A percentile compares a stretch with the other conserved stretches of the same genome.
Conservation (phyloP, 92 coral and sea anemone genomes). For the Epizoanthus stellaris region DNA sequence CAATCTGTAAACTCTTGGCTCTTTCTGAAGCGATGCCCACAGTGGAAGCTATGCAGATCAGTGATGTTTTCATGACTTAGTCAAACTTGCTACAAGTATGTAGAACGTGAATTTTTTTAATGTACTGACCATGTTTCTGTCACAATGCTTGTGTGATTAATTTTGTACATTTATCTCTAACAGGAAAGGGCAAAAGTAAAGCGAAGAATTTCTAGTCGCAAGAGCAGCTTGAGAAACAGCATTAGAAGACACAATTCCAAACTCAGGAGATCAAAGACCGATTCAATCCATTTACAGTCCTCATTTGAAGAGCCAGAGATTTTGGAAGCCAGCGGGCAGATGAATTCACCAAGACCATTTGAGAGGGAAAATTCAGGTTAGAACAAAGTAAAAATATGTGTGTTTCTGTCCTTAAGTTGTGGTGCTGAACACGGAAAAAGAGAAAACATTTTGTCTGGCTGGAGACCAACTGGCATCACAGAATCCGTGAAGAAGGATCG, state of each 20-base stretch:
- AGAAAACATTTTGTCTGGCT: too few relatives aligned
- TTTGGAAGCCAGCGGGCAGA: constrained; percentile 79
- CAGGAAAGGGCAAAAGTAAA: constrained; percentile 73
- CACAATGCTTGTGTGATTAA: background rate
- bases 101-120: too few relatives aligned
- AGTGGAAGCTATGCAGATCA: background rate
- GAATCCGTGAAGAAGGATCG: too few relatives aligned
- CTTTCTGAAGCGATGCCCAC: too few relatives aligned
- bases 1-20: too few relatives aligned
- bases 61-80: background rate
- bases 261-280: constrained; percentile 60
- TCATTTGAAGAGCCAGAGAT: constrained; percentile 70
- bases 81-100: too few relatives aligned
- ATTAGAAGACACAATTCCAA: constrained; percentile 86
- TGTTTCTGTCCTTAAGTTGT: too few relatives aligned
- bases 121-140: too few relatives aligned
- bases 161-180: background rate
- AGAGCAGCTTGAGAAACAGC: constrained; percentile 88
- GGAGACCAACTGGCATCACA: too few relatives aligned
- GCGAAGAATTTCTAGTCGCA: constrained; percentile 81
- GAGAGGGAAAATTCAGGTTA: constrained; percentile 65
- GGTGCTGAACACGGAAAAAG: too few relatives aligned
- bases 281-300: constrained; percentile 52
- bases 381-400: background rate
- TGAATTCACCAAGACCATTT: constrained; percentile 60